Percentiles rank a stretch among this genome's conserved stretches.
phyloP scores from a whole-genome alignment of 2,888 invertebrate species.

The Cryptus viduatorius region DNA sequence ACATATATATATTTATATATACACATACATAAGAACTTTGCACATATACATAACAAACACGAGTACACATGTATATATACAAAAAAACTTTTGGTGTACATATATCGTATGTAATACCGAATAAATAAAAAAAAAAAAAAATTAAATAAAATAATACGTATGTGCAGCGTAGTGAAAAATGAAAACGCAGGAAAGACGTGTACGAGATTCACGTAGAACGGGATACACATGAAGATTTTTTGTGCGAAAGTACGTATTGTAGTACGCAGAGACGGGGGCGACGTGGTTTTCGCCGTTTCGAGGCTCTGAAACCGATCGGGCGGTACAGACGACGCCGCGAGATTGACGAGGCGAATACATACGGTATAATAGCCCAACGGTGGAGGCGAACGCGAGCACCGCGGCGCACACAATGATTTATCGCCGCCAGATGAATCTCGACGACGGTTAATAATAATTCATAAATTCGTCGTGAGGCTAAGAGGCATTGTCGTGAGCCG shows the following conservation, averaged over 20 bases:
- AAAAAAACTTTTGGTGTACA: constrained; percentile 53
- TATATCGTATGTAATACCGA: constrained; percentile 49
- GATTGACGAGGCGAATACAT: background rate
- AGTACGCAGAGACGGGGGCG: constrained; percentile 21
- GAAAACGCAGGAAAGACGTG: background rate
- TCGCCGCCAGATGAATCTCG: constrained; percentile 16
- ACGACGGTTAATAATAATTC: constrained; percentile 33
- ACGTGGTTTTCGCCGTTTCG: background rate
- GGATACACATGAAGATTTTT: constrained; percentile 40
- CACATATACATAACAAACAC: constrained; percentile 38
- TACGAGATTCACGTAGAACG: constrained; percentile 26
- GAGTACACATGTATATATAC: constrained; percentile 34
- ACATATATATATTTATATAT: constrained; percentile 22
- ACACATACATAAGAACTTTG: background rate
- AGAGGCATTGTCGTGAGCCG: background rate
- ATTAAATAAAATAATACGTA: background rate
- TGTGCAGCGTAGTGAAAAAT: constrained; percentile 16
- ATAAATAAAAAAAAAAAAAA: constrained; percentile 35
- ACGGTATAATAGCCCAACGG: background rate
- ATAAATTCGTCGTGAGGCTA: background rate
- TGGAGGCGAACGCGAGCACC: background rate
- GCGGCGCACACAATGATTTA: constrained; percentile 1
- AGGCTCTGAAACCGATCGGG: background rate
- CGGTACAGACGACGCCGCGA: background rate
- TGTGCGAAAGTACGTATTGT: constrained; percentile 28